phyloP scores from a whole-genome alignment of 2,797 vertebrate genomes.

The Muscicapa comitata region DNA sequence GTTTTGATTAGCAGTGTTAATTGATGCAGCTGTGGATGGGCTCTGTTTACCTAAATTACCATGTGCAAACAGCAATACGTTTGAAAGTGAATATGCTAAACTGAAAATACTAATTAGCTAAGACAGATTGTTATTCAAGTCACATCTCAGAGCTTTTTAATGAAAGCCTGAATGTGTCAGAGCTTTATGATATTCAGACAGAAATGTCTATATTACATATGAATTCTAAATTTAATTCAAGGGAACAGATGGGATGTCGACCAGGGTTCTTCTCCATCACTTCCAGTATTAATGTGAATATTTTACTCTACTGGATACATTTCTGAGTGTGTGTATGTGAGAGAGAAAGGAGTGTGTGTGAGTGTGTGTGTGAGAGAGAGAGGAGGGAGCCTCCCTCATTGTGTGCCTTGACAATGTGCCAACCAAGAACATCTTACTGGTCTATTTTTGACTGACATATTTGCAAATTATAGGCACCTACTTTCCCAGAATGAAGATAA shows the following conservation, averaged over 20 bases:
- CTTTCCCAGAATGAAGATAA: conserved; percentile 47
- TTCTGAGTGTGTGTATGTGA: not conserved
- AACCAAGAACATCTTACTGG: not conserved
- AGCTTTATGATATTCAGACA: conserved; percentile 78
- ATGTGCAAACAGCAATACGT: conserved; percentile 86
- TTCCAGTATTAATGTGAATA: conserved; percentile 74
- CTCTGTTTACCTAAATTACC: conserved; percentile 88
- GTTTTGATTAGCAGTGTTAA: conserved; percentile 88
- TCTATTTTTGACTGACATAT: conserved; percentile 44
- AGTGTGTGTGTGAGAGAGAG: not conserved
- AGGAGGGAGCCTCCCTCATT: conserved; percentile 5
- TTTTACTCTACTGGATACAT: conserved; percentile 58
- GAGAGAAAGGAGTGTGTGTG: not conserved
- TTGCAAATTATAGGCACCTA: conserved; percentile 39
- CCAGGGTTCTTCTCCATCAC: conserved; percentile 59
- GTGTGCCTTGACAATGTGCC: conserved; percentile 37
- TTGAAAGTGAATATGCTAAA: conserved; percentile 83
- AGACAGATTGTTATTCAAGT: conserved; percentile 85
- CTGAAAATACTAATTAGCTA: conserved; percentile 86
- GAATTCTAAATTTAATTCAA: conserved; percentile 82
- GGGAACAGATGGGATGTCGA: conserved; percentile 78
- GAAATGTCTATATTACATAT: conserved; percentile 82
- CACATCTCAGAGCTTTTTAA: conserved; percentile 80
- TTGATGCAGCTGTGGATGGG: conserved; percentile 86
- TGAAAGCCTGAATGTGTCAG: conserved; percentile 81